Percentiles rank a stretch among this genome's conserved stretches.
phyloP scores from a whole-genome alignment of 2,113 vertebrate genomes.

The Illadopsis cleaveri region DNA sequence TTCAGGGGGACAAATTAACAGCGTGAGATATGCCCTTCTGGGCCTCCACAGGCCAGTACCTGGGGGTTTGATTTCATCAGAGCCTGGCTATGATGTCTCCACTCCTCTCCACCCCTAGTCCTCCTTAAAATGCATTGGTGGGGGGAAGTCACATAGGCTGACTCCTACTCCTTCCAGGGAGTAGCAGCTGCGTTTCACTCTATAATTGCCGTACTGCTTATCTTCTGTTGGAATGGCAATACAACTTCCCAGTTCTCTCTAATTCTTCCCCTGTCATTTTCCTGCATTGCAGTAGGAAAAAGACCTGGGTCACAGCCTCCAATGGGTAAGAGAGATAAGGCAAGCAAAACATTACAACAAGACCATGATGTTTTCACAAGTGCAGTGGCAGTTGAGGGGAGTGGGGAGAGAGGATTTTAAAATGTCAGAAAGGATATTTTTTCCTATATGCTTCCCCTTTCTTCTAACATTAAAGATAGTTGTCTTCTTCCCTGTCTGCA shows the following conservation, averaged over 20 bases:
- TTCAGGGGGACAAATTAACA: neutral
- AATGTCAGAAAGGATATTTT: neutral
- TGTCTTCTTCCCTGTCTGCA: neutral
- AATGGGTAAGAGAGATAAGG: neutral
- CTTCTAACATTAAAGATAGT: neutral
- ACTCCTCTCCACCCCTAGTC: neutral
- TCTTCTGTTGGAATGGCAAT: neutral
- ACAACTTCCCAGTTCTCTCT: neutral
- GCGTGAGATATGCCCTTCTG: neutral
- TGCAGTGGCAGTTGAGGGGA: accelerated
- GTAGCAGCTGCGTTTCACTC: neutral
- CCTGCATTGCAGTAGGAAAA: neutral
- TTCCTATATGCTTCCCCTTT: accelerated
- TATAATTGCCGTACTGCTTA: neutral
- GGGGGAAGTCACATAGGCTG: neutral
- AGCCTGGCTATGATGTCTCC: neutral
- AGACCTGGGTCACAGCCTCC: neutral
- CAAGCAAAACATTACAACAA: neutral
- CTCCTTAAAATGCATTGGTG: too few relatives aligned
- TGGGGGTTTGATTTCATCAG: neutral
- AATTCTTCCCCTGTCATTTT: neutral
- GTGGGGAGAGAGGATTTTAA: neutral
- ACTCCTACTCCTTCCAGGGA: neutral
- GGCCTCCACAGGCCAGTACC: too few relatives aligned
- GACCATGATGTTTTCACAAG: neutral